Percentiles rank a stretch among this genome's conserved stretches.
Evolutionary conservation across 2,888 invertebrate species (phyloP).

Genomic region (Caenorhabditis afra): DNA sequence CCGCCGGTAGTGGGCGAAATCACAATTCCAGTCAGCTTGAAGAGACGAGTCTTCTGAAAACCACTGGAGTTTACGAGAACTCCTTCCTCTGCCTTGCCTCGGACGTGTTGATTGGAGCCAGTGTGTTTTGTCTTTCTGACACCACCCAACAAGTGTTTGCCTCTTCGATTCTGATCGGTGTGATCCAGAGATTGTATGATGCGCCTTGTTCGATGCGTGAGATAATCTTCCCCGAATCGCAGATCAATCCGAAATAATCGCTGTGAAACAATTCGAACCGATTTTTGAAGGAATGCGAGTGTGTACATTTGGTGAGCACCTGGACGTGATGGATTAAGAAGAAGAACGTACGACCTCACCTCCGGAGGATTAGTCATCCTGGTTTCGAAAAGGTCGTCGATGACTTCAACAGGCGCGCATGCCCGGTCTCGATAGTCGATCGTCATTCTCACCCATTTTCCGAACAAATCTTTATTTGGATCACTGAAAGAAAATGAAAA

Average conservation of each 20-base stretch:
- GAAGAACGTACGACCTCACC: neutral
- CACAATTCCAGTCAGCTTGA: neutral
- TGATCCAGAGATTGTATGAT: constrained; percentile 10
- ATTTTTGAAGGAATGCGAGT: neutral
- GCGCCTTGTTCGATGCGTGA: neutral
- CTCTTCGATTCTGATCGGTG: neutral
- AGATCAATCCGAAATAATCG: constrained; percentile 20
- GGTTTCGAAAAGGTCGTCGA: constrained; percentile 12
- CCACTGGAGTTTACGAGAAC: too few species aligned
- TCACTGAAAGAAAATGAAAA: neutral
- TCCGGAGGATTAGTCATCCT: neutral
- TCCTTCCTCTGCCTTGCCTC: too few species aligned
- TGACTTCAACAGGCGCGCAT: neutral
- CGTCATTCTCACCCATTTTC: constrained; percentile 15
- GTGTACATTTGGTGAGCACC: constrained; percentile 2
- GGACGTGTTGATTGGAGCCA: too few species aligned
- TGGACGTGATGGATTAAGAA: neutral
- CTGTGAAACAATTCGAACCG: constrained; percentile 14
- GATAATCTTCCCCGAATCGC: constrained; percentile 9
- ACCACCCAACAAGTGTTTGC: too few species aligned
- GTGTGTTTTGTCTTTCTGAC: too few species aligned
- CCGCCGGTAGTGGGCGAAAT: neutral
- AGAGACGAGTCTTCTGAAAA: too few species aligned
- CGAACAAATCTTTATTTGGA: neutral
- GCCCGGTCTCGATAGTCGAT: neutral